Base-by-base conservation (phyloP, 2,113 vertebrate genomes). In the Istiophorus platypterus region DNA sequence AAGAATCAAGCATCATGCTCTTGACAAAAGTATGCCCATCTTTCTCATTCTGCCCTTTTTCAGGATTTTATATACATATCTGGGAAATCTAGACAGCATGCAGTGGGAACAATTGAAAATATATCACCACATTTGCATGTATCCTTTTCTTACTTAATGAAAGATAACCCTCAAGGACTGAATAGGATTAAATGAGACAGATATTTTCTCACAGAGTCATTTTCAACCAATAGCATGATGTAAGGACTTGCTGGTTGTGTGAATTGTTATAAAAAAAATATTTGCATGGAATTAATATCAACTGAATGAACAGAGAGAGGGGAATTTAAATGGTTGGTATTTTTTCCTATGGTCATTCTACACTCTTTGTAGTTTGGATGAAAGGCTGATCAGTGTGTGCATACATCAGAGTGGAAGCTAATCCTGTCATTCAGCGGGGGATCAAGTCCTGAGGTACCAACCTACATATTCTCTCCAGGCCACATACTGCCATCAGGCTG, bases 361-460 rank as follows among this genome's bases (percentile, higher is more conserved):
- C 77, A n/a, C 24, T 80, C 80, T 90, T 85, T 91, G 87, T 92
- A 68, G 73, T 63, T 69, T 27, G 65, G 80, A 80, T 92, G 83
- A 90, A 88, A 83, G 86, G 72, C 78, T 84, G 79, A 82, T 52
- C 62, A 47, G 78, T 26, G 47, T 78, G 80, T 65, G 78, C 82
- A 80, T 81, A 79, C 81, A 88, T 92, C 89, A 88, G 63, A 82
- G 78, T 22, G 71, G 59, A 77, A 65, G 61, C 76, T 91, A 92
- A 93, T 91, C 90, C 91, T 88, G 49, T 84, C 88, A 89, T 92
- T 92, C 93, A 92, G 61, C 20, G 0, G 29, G 70, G 91, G 90
- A 91, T 91, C 85, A 90, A 59, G 72, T 85, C 52, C 88, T 87
- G 89, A 90, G 81, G 85, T 85, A 89, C 86, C 75, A 86, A 72